phyloP scores from a whole-genome alignment of 2,888 invertebrate species.

The Phania funesta region DNA sequence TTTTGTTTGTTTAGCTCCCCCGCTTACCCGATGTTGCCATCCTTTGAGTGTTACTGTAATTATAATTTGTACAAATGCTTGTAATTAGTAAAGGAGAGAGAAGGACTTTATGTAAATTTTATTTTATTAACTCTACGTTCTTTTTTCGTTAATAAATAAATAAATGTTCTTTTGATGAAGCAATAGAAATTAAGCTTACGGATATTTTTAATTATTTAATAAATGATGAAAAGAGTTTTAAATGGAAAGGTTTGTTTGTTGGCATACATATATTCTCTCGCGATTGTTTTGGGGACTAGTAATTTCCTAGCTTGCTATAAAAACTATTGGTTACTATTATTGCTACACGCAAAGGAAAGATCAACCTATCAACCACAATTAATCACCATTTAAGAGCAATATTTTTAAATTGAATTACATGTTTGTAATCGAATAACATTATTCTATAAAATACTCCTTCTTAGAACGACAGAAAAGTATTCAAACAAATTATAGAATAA shows the following conservation, averaged over 20 bases:
- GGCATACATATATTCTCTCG: too few relatives aligned
- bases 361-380: too few relatives aligned
- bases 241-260: neutral
- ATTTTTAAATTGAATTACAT: too few relatives aligned
- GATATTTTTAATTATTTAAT: neutral
- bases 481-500: too few relatives aligned
- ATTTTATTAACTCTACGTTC: conserved; percentile 38
- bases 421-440: too few relatives aligned
- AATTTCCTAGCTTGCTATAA: too few relatives aligned
- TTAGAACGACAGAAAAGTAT: too few relatives aligned
- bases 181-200: neutral
- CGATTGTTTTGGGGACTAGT: too few relatives aligned
- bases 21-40: neutral
- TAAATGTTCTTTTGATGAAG: conserved; percentile 5
- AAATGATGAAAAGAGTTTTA: neutral
- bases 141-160: conserved; percentile 3
- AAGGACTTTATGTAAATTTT: conserved; percentile 53
- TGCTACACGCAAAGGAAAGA: too few relatives aligned
- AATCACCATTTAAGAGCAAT: too few relatives aligned
- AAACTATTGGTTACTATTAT: too few relatives aligned
- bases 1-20: conserved; percentile 9
- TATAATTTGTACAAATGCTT: conserved; percentile 56
- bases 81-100: conserved; percentile 52
- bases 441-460: too few relatives aligned
- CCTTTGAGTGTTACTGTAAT: conserved; percentile 31